These are phyloP conservation scores for Hydrotaea diabolus DNA, from an alignment of 2,888 invertebrate species.

Conservation along the genomic window DNA sequence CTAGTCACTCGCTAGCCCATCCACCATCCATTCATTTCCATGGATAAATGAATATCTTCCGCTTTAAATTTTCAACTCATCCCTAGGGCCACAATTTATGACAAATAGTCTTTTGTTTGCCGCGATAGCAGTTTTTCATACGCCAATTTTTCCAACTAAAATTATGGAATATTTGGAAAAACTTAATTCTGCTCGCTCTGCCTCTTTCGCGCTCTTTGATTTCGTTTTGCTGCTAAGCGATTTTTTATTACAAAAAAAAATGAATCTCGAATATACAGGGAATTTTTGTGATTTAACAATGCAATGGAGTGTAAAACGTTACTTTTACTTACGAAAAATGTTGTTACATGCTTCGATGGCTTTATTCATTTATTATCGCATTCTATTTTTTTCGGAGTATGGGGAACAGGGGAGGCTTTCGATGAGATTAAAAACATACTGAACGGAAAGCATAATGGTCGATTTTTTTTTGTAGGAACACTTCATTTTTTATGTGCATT, in stretches of 20 bases:
- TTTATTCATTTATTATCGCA: too few relatives aligned
- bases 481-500: too few relatives aligned
- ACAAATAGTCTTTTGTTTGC: background rate
- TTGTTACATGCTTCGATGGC: too few relatives aligned
- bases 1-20: background rate
- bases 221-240: background rate
- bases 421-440: too few relatives aligned
- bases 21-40: background rate
- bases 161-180: constrained; percentile 1
- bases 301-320: background rate
- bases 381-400: too few relatives aligned
- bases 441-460: too few relatives aligned
- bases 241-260: background rate
- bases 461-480: too few relatives aligned
- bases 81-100: background rate
- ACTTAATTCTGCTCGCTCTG: background rate
- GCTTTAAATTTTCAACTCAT: background rate
- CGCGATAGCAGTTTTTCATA: background rate
- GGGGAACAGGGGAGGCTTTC: too few relatives aligned
- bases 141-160: background rate
- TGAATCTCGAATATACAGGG: background rate
- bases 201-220: background rate
- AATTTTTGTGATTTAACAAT: background rate
- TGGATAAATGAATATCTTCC: background rate
- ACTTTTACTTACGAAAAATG: too few relatives aligned